Base-by-base conservation (phyloP, 2,888 invertebrate species). In the Caenorhabditis sinica region DNA sequence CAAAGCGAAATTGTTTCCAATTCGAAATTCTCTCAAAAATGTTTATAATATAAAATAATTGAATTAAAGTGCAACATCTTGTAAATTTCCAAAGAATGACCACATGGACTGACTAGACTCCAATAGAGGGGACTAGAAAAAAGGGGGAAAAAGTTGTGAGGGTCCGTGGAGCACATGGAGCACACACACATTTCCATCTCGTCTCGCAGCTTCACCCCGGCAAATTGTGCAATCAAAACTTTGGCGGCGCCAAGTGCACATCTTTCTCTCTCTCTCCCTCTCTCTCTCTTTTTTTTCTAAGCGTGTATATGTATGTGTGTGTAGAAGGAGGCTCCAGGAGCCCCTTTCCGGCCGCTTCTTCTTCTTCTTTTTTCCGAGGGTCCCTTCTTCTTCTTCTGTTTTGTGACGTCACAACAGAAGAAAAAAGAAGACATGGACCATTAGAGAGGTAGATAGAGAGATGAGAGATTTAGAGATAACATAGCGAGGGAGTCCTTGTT, bases 141-240 rank as follows among this genome's bases (percentile, higher is more conserved):
- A n/a, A n/a, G n/a, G n/a, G n/a, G n/a, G n/a, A 40, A 40, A 40
- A 40, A 2, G 6, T 40, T 40, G 40, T 40, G 40, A 2, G 8
- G 20, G 49, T 20, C n/a, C 49, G n/a, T 28, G 63, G 61, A 36
- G 20, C 49, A 49, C 49, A 49, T 49, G 30, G 30, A 30, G n/a
- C 25, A 15, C 43, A 49, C 49, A 49, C 49, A 49, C 49, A 49
- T 40, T 40, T 40, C 40, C 40, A 40, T 40, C 40, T 40, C 40
- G 33, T 36, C 33, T 36, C 40, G 60, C 11, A 20, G 25, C n/a
- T 9, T 56, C 53, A 53, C 65, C 80, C 65, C 77, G 71, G 71
- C 71, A 79, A 79, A 79, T 79, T 79, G 79, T 79, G 79, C 79
- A 79, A 79, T 79, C 79, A 79, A 79, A 79, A 79, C 79, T 79